Conservation (phyloP, 1,140 invertebrate genomes). For the Drosophila bocqueti region DNA sequence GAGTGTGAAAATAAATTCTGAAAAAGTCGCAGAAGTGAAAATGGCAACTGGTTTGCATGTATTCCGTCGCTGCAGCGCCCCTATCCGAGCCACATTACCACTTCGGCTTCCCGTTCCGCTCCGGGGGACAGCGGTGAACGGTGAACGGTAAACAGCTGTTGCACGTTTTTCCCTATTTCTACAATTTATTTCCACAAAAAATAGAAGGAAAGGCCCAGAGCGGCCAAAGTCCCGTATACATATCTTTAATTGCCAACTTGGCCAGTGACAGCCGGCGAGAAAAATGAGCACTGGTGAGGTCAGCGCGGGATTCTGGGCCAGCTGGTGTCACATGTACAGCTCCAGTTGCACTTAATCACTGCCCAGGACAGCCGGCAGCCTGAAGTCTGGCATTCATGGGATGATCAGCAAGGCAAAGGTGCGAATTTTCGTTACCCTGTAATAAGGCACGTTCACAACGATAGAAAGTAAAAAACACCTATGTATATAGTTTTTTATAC, state of each 20-base stretch:
- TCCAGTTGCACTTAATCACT: constrained; percentile 74
- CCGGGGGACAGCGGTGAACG: constrained; percentile 19
- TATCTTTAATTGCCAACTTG: constrained; percentile 84
- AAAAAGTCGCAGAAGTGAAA: constrained; percentile 62
- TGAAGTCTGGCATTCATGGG: constrained; percentile 1
- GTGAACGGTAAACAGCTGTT: constrained; percentile 73
- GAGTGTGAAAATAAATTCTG: constrained; percentile 83
- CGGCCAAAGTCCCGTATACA: constrained; percentile 24
- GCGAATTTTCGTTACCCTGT: background rate
- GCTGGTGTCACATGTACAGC: constrained; percentile 53
- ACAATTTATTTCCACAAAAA: constrained; percentile 69
- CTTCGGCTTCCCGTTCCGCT: constrained; percentile 6
- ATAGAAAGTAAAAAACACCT: no score
- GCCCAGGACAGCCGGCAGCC: constrained; percentile 53
- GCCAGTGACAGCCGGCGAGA: constrained; percentile 71
- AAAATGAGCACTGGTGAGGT: constrained; percentile 64
- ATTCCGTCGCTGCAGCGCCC: constrained; percentile 10
- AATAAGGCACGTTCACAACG: background rate
- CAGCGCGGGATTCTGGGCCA: constrained; percentile 40
- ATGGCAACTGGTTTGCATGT: constrained; percentile 73
- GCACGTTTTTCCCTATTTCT: constrained; percentile 64
- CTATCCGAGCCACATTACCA: constrained; percentile 17
- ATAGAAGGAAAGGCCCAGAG: constrained; percentile 27
- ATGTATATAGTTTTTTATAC: no score
- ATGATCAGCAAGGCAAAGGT: background rate